A percentile compares a stretch with the other conserved stretches of the same genome.
These are phyloP conservation scores for Eupithecia subumbrata DNA, from an alignment of 2,888 invertebrate genomes.

Conservation along the genomic window DNA sequence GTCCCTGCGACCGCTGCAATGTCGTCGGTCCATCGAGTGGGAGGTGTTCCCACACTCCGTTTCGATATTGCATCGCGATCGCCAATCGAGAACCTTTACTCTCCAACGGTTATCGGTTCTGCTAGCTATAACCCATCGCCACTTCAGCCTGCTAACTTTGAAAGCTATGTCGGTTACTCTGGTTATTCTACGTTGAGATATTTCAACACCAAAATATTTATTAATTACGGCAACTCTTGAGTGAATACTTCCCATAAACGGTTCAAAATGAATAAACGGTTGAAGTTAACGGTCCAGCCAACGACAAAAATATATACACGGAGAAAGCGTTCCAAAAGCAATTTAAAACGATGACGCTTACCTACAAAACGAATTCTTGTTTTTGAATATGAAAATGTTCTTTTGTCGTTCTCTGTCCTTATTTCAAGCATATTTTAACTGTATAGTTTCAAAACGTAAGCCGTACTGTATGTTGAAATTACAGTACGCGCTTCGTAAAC, in stretches of 20 bases:
- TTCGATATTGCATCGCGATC: too few relatives aligned
- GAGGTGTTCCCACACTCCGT: too few relatives aligned
- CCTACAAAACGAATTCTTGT: background rate
- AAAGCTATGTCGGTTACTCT: too few relatives aligned
- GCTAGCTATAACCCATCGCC: too few relatives aligned
- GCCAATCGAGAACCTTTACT: too few relatives aligned
- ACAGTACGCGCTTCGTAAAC: constrained; percentile 29
- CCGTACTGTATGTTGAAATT: constrained; percentile 26
- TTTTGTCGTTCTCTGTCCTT: background rate
- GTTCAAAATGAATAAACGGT: constrained; percentile 5
- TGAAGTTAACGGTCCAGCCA: background rate
- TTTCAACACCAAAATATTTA: background rate
- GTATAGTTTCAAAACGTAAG: constrained; percentile 12
- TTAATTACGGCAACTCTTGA: background rate
- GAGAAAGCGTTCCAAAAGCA: background rate
- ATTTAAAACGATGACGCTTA: background rate
- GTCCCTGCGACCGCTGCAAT: too few relatives aligned
- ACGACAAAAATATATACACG: background rate
- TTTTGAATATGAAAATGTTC: background rate
- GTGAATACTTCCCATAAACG: background rate
- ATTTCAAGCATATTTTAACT: constrained; percentile 1
- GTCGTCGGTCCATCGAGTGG: too few relatives aligned
- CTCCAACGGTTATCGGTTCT: too few relatives aligned
- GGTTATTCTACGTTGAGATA: background rate
- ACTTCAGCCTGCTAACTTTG: too few relatives aligned